These are phyloP conservation scores for Girardinichthys multiradiatus DNA, from an alignment of 2,113 vertebrate genomes.

Conservation along the genomic window DNA sequence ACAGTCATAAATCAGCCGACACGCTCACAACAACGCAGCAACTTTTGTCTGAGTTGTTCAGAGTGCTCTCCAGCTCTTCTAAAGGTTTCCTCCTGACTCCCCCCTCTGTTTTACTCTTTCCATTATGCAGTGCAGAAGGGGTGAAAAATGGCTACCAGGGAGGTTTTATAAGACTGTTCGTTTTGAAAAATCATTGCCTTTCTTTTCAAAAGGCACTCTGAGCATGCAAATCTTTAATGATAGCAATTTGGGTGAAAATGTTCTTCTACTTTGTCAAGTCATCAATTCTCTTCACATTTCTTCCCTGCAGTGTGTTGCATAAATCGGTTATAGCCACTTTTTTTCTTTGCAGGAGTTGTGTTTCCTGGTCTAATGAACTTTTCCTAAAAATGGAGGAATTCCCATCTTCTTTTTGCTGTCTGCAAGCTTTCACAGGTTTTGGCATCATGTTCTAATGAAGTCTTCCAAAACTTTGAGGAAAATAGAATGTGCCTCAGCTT, in stretches of 20 bases:
- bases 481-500: constrained; percentile 64
- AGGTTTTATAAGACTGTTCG: constrained; percentile 7
- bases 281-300: constrained; percentile 11
- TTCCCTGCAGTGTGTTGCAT: constrained; percentile 7
- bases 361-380: constrained; percentile 44
- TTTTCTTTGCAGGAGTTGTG: constrained; percentile 27
- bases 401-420: constrained; percentile 34
- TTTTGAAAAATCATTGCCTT: constrained; percentile 21
- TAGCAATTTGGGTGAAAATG: constrained; percentile 33
- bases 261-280: constrained; percentile 18
- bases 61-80: constrained; percentile 30
- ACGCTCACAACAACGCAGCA: constrained; percentile 46
- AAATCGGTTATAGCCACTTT: constrained; percentile 19
- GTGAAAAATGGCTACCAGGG: constrained; percentile 10
- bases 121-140: constrained; percentile 28
- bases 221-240: constrained; percentile 34
- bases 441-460: constrained; percentile 52
- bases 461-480: constrained; percentile 55
- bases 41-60: constrained; percentile 43
- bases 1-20: constrained; percentile 59
- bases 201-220: background rate
- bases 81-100: constrained; percentile 9
- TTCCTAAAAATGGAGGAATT: constrained; percentile 38
- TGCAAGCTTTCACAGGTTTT: constrained; percentile 45
- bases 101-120: constrained; percentile 1